These are phyloP conservation scores for Lithodes maja DNA, from an alignment of 2,888 invertebrate species.

Conservation along the genomic window DNA sequence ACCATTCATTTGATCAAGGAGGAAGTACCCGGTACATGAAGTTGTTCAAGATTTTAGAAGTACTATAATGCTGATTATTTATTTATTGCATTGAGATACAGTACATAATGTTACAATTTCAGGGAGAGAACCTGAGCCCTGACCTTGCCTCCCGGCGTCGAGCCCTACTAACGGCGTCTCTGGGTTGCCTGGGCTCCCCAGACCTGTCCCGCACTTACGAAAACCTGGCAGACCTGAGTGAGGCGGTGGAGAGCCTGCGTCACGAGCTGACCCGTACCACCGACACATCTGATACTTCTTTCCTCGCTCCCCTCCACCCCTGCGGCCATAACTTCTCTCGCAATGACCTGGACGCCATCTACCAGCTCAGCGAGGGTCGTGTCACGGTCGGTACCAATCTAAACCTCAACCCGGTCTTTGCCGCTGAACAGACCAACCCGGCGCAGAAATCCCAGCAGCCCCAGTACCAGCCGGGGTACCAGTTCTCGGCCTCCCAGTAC, in stretches of 20 bases:
- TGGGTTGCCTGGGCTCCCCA: conserved; percentile 61
- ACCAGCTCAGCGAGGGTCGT: conserved; percentile 66
- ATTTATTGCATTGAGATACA: background rate
- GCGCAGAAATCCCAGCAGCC: conserved; percentile 35
- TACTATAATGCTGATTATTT: background rate
- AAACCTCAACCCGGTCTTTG: conserved; percentile 43
- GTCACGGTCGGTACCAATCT: conserved; percentile 48
- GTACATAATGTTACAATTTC: background rate
- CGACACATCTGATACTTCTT: conserved; percentile 31
- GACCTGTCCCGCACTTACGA: conserved; percentile 70
- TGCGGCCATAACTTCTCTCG: conserved; percentile 60
- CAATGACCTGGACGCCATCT: conserved; percentile 66
- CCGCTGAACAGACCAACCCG: conserved; percentile 31
- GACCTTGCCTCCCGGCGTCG: conserved; percentile 58
- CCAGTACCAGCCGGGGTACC: conserved; percentile 44
- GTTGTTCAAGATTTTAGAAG: background rate
- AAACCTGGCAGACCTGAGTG: conserved; percentile 68
- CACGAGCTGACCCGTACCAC: conserved; percentile 62
- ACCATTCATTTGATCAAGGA: too few species aligned
- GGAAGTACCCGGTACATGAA: background rate
- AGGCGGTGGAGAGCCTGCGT: conserved; percentile 68
- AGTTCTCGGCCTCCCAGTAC: conserved; percentile 28
- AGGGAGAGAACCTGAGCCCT: conserved; percentile 53
- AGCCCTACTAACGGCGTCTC: conserved; percentile 63
- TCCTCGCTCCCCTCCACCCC: conserved; percentile 39